Percentiles rank a stretch among this genome's conserved stretches.
Evolutionary conservation across 2,797 vertebrate genomes (phyloP).

Genomic region (Carapus acus): DNA sequence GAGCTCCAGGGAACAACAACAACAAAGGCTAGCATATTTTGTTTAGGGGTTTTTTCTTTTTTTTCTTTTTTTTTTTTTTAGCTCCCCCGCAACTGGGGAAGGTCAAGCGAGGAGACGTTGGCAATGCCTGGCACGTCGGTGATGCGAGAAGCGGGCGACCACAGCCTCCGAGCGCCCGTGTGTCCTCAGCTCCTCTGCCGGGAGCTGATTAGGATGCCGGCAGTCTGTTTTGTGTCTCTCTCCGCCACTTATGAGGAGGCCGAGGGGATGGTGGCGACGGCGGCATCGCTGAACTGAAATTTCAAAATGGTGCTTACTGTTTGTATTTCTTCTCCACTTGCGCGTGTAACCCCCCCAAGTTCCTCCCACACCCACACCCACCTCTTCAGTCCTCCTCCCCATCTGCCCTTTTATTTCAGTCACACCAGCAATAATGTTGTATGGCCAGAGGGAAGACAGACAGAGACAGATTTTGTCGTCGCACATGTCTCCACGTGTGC

Average conservation of each 20-base stretch:
- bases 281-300: constrained; percentile 46
- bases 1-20: constrained; percentile 14
- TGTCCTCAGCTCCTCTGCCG: constrained; percentile 17
- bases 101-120: constrained; percentile 31
- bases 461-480: constrained; percentile 43
- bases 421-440: constrained; percentile 75
- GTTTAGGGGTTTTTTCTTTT: too few species aligned
- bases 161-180: constrained; percentile 4
- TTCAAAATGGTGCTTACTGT: constrained; percentile 72
- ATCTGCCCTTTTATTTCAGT: constrained; percentile 54
- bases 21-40: constrained; percentile 27
- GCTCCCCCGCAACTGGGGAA: constrained; percentile 37
- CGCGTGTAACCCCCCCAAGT: constrained; percentile 25
- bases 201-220: constrained; percentile 8
- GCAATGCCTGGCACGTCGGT: constrained; percentile 14
- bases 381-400: too few species aligned
- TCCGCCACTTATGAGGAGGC: constrained; percentile 5
- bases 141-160: too few species aligned
- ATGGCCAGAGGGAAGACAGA: constrained; percentile 34
- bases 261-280: constrained; percentile 33
- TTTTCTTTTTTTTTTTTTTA: too few species aligned
- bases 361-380: too few species aligned
- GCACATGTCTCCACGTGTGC: neutral
- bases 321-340: constrained; percentile 54
- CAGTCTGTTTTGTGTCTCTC: neutral